Evolutionary conservation across 2,888 invertebrate species (phyloP), one percentile per base, ranked within the genome.

Genomic region (Plagiodera versicolora): DNA sequence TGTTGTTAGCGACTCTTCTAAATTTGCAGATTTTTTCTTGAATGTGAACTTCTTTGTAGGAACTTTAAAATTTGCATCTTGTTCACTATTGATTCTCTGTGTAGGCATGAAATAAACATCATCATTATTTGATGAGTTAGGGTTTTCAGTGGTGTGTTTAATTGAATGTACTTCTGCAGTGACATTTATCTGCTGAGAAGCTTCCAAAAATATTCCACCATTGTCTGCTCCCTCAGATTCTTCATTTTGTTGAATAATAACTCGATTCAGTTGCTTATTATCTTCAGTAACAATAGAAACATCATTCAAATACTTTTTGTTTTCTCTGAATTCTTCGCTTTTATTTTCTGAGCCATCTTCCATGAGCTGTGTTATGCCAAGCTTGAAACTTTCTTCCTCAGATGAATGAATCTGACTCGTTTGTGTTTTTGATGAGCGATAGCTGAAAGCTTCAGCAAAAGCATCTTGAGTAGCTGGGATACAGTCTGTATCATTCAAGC

Each of bases 381-480:
- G 58, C 51, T 68, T 70, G 51, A 74, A 74, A 56, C 67, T 69
- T 49, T 72, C 73, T 53, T 53, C 39, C 46, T 72, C 72, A 18
- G 70, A 71, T 1, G 64, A 63, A 0, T 57, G 57, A 54, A 56
- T 49, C 0, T 48, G 45, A 35, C 39, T 58, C 14, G 17, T 39
- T 51, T 60, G 55, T 14, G 53, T 45, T 8, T 16, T 55, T 19
- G 24, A 24, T 1, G 58, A 47, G 28, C 56, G 28, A n/a, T 64
- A 61, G 14, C 48, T 57, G 30, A 64, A 64, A 6, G 52, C 58
- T 11, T 61, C 50, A 11, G 64, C 63, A 61, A 67, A 67, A n/a
- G 64, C 63, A 58, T 71, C 68, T 60, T 71, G 73, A 6, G 73
- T 74, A 2, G 72, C 67, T 47, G 72, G 72, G 45, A 75, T 71